phyloP scores from a whole-genome alignment of 2,113 vertebrate genomes.

The Numida meleagris region DNA sequence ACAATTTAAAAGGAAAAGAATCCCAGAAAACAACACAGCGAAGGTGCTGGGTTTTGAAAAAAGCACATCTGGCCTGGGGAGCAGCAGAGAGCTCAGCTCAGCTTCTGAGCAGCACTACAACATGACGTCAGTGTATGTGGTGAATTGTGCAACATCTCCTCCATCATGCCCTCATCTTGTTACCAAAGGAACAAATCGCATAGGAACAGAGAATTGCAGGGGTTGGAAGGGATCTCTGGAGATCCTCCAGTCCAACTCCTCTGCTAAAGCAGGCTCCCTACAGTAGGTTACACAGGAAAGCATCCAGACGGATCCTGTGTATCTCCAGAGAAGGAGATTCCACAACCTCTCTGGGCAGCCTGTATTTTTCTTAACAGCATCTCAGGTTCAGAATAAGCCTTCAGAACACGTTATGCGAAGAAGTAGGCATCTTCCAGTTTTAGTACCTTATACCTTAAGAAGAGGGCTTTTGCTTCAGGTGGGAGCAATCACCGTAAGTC shows the following conservation, averaged over 20 bases:
- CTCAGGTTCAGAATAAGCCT: not conserved
- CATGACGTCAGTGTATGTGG: not conserved
- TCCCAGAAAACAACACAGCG: too few species aligned
- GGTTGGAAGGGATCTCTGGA: too few species aligned
- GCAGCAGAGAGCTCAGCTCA: not conserved
- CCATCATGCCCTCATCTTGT: too few species aligned
- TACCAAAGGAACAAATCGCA: not conserved
- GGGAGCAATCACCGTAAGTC: not conserved
- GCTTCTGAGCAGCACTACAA: not conserved
- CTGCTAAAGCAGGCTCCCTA: too few species aligned
- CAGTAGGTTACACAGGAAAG: too few species aligned
- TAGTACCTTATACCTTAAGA: not conserved
- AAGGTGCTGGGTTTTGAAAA: not conserved
- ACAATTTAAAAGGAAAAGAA: not conserved
- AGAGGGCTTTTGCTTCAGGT: not conserved
- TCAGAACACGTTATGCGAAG: not conserved
- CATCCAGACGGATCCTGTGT: too few species aligned
- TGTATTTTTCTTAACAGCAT: not conserved
- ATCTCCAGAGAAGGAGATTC: too few species aligned
- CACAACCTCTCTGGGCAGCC: not conserved
- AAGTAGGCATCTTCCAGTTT: not conserved
- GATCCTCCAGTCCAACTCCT: too few species aligned
- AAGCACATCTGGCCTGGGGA: not conserved
- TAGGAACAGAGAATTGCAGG: too few species aligned
- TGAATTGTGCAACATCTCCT: not conserved